Evolutionary conservation across 2,797 vertebrate species (phyloP), one percentile per base, ranked within the genome.

Genomic region (Falco columbarius): DNA sequence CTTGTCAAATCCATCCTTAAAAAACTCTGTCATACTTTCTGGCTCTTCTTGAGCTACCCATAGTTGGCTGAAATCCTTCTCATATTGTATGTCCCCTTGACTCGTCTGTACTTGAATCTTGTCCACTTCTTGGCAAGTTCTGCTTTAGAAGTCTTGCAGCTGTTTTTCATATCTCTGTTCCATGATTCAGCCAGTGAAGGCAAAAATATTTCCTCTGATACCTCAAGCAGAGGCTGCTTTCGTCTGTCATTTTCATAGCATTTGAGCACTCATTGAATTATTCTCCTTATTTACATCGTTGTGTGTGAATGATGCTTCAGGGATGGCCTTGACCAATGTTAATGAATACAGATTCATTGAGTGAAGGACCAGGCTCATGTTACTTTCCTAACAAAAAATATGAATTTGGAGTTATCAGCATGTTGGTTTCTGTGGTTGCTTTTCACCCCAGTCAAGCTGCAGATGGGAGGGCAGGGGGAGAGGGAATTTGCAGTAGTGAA

Each of bases 1-100:
- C 86, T 93, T 97, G 95, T 96, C 94, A 95, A 87, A 94, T 89
- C 75, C 65, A n/a, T 75, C 92, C 86, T 89, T 93, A 63, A 96
- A 93, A 84, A 77, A 86, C 58, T 73, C 86, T 89, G 20, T 94
- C 59, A 93, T 71, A 20, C 61, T 89, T 95, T 80, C 72, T 86
- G 76, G 29, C 51, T 81, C 51, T 86, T 95, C 82, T 40, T 86
- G 67, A 90, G 59, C 65, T 79, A 75, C 44, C 23, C 67, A 19
- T 65, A 63, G 86, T 93, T 97, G 90, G 86, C 82, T 49, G 4
- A 87, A 89, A 81, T 89, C 46, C 62, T 94, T 71, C 68, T 87
- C n/a, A 42, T 95, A 65, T 54, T 86, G 46, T 70, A 52, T 14
- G 46, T 81, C 55, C 56, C 44, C 90, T 86, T 94, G 82, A 91